These are phyloP conservation scores for Apeira syringaria DNA, from an alignment of 2,888 invertebrate genomes.

Conservation along the genomic window DNA sequence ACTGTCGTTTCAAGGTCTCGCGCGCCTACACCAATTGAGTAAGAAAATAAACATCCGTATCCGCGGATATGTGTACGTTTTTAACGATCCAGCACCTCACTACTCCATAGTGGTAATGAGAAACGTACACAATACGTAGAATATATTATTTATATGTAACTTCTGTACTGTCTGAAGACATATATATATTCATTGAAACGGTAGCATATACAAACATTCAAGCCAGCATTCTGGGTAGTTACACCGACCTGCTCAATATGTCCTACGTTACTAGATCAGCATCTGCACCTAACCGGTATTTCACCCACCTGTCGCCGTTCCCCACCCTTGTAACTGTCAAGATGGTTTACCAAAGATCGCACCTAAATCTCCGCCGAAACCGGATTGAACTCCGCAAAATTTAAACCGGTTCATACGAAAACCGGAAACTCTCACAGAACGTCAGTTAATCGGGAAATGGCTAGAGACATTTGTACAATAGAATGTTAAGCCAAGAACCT, in stretches of 20 bases:
- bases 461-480: not conserved
- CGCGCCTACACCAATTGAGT: no score
- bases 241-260: not conserved
- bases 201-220: not conserved
- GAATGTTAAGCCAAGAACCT: not conserved
- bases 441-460: constrained; percentile 26
- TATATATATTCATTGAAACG: no score
- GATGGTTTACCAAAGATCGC: not conserved
- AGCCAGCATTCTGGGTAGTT: not conserved
- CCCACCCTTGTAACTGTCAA: constrained; percentile 4
- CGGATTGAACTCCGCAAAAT: constrained; percentile 12
- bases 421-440: constrained; percentile 21
- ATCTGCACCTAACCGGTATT: constrained; percentile 9
- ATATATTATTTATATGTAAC: no score
- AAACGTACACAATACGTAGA: no score
- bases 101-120: no score
- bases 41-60: no score
- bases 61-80: no score
- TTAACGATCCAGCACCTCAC: no score
- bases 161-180: no score
- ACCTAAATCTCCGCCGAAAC: constrained; percentile 15
- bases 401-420: constrained; percentile 11
- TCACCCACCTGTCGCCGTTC: constrained; percentile 11
- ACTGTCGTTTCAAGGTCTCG: no score
- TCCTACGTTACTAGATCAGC: constrained; percentile 1